Base-by-base conservation (phyloP, 92 coral and sea anemone species). In the Anthopleura xanthogrammica region DNA sequence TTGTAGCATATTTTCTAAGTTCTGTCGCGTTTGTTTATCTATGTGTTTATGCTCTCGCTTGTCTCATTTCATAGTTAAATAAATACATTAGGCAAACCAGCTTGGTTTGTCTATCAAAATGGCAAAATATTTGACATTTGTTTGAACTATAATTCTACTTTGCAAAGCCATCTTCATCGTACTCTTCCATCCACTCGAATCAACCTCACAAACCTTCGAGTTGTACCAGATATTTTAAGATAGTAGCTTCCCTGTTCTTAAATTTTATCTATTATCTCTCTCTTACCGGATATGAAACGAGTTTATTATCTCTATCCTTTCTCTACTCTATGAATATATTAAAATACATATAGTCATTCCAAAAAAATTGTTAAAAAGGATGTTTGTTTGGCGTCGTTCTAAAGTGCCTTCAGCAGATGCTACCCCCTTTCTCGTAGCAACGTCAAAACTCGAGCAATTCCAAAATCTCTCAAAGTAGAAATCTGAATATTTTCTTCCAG, bases 81-180 rank as follows among this genome's bases (percentile, higher is more conserved):
- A 68, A 68, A 68, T 12, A 68, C 23, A 19, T 19, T 22, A 62
- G 70, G 36, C 23, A 62, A 17, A 22, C 70, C 70, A 22, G 17
- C 74, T 68, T 68, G 19, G 40, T 29, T 68, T 68, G 74, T 68
- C 74, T n/a, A 29, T 68, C 74, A 68, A 68, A 29, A 68, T 68
- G 16, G 17, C 74, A 23, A n/a, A 16, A 36, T 5, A 23, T 68
- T 12, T 24, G 74, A 36, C 41, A 68, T 13, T 68, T 68, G 74
- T 68, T 68, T 68, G 42, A 68, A 7, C 36, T 11, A 24, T 2
- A 68, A 13, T 68, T 12, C 12, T 12, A 7, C 72, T 16, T 5
- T 68, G 29, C 29, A 3, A 19, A 62, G 29, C 29, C 70, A 62
- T 19, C 17, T 19, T 62, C 29, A 3, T 3, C 29, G 7, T 62